phyloP scores from a whole-genome alignment of 2,888 invertebrate genomes.

The Acholoe squamosa region DNA sequence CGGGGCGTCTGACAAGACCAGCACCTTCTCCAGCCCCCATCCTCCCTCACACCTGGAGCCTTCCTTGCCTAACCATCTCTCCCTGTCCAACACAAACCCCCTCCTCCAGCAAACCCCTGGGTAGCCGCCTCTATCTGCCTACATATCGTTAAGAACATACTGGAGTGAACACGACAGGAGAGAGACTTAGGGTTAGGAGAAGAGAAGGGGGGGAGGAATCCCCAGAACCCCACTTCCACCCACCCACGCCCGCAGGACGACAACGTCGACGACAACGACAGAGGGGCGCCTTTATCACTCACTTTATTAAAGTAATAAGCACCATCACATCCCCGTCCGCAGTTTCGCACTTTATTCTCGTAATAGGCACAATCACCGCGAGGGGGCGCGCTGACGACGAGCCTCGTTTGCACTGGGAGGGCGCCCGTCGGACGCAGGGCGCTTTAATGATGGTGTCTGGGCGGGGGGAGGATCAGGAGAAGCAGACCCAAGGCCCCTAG shows the following conservation, averaged over 20 bases:
- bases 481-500: neutral
- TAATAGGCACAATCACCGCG: constrained; percentile 51
- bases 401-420: constrained; percentile 42
- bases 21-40: too few relatives aligned
- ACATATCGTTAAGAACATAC: neutral
- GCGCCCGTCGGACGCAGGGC: neutral
- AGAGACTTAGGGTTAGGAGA: neutral
- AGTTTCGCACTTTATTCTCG: constrained; percentile 58
- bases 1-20: too few relatives aligned
- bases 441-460: constrained; percentile 42
- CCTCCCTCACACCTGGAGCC: too few relatives aligned
- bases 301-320: constrained; percentile 56
- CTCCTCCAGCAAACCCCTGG: neutral
- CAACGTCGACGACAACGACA: neutral
- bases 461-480: neutral
- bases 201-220: neutral
- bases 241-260: neutral
- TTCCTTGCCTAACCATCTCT: neutral
- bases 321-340: constrained; percentile 52
- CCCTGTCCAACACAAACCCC: neutral
- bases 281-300: constrained; percentile 1
- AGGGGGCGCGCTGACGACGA: constrained; percentile 24
- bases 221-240: neutral
- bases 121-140: neutral
- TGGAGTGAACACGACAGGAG: neutral